phyloP scores from a whole-genome alignment of 2,797 vertebrate genomes.

The Brachyrhaphis roseni region DNA sequence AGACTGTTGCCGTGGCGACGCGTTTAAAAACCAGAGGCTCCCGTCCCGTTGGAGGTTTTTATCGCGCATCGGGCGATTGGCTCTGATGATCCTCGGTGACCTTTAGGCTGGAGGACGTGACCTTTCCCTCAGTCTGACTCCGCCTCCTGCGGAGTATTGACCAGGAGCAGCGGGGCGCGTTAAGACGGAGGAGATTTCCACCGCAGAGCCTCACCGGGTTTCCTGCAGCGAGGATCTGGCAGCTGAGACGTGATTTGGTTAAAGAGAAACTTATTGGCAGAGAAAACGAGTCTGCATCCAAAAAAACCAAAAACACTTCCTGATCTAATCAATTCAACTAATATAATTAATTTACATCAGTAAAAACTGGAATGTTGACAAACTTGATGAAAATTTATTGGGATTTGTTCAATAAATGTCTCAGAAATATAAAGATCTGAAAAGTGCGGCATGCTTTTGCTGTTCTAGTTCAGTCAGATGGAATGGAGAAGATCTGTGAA shows the following conservation, averaged over 20 bases:
- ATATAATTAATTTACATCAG: neutral
- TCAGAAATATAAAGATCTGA: neutral
- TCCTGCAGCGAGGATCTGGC: neutral
- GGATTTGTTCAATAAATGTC: neutral
- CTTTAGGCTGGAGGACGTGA: conserved; percentile 57
- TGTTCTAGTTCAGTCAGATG: neutral
- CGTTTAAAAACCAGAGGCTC: conserved; percentile 3
- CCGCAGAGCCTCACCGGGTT: neutral
- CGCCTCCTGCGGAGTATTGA: conserved; percentile 58
- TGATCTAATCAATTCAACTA: neutral
- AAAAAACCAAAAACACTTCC: conserved; percentile 15
- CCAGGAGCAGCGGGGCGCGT: conserved; percentile 57
- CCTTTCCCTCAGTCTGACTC: conserved; percentile 46
- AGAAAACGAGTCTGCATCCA: neutral
- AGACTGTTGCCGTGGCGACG: conserved; percentile 45
- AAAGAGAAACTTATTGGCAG: conserved; percentile 27
- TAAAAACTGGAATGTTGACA: neutral
- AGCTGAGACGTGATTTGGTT: neutral
- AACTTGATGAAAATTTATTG: neutral
- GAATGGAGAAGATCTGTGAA: neutral
- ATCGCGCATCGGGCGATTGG: conserved; percentile 24
- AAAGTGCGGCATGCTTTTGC: neutral
- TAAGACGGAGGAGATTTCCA: conserved; percentile 61
- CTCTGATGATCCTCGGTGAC: conserved; percentile 52
- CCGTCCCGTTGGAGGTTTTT: conserved; percentile 19